phyloP scores from a whole-genome alignment of 1,140 invertebrate species.

The Sarcophaga peregrina region DNA sequence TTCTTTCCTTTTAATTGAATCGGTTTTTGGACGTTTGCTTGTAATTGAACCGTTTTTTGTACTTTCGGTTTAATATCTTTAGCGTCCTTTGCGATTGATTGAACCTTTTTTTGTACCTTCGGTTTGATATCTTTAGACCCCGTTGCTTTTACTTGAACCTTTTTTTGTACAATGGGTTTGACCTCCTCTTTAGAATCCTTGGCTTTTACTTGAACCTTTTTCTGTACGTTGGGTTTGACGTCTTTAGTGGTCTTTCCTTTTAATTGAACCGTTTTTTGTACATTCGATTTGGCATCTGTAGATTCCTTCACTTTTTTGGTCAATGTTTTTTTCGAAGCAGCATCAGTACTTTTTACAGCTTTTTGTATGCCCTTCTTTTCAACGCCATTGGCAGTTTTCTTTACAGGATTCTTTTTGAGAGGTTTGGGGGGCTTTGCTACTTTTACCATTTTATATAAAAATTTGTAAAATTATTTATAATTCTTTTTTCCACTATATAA shows the following conservation, averaged over 20 bases:
- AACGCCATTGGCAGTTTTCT: background rate
- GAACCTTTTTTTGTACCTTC: background rate
- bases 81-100: background rate
- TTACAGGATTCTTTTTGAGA: background rate
- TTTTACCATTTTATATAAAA: slow-evolving; percentile 45
- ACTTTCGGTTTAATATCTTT: background rate
- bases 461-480: slow-evolving; percentile 22
- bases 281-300: background rate
- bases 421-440: slow-evolving; percentile 46
- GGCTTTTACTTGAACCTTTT: background rate
- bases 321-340: background rate
- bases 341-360: background rate
- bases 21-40: background rate
- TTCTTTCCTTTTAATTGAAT: background rate
- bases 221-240: background rate
- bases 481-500: background rate
- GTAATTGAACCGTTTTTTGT: background rate
- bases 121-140: background rate
- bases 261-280: too few relatives aligned
- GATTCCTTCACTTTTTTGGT: background rate
- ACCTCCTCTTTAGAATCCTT: background rate
- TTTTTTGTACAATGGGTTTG: background rate
- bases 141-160: background rate
- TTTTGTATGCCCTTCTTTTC: background rate
- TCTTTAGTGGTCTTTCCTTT: too few relatives aligned